These are phyloP conservation scores for Pristis pectinata DNA, from an alignment of 2,797 vertebrate species.

Conservation along the genomic window DNA sequence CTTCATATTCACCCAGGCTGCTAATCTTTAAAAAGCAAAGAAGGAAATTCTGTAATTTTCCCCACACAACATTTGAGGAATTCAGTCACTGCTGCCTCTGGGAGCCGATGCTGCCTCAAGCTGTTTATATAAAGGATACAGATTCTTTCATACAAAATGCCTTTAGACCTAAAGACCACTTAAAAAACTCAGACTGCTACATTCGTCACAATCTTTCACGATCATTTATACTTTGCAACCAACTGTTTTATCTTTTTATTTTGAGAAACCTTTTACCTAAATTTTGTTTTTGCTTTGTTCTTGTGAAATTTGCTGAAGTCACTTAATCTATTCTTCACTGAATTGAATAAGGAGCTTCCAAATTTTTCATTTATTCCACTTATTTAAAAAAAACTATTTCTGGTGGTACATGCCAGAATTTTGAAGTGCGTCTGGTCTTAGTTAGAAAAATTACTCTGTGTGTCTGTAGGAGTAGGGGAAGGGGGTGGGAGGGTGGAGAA, in stretches of 20 bases:
- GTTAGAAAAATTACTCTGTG: background rate
- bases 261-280: background rate
- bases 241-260: background rate
- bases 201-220: background rate
- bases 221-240: background rate
- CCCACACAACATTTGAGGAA: background rate
- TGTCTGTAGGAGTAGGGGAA: background rate
- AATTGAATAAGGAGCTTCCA: constrained; percentile 39
- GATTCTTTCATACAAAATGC: background rate
- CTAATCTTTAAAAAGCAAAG: background rate
- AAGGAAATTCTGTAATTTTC: background rate
- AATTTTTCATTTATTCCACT: constrained; percentile 40
- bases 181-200: background rate
- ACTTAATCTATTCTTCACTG: background rate
- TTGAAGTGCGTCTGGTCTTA: background rate
- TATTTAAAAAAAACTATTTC: constrained; percentile 40
- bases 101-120: background rate
- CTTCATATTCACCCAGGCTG: background rate
- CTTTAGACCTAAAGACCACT: background rate
- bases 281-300: no score
- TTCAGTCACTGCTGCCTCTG: background rate
- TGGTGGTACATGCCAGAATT: background rate
- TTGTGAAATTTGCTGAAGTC: background rate
- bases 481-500: background rate
- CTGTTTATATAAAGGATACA: background rate